Conservation (phyloP, 1,140 invertebrate genomes). For the Paramacrobiotus metropolitanus region DNA sequence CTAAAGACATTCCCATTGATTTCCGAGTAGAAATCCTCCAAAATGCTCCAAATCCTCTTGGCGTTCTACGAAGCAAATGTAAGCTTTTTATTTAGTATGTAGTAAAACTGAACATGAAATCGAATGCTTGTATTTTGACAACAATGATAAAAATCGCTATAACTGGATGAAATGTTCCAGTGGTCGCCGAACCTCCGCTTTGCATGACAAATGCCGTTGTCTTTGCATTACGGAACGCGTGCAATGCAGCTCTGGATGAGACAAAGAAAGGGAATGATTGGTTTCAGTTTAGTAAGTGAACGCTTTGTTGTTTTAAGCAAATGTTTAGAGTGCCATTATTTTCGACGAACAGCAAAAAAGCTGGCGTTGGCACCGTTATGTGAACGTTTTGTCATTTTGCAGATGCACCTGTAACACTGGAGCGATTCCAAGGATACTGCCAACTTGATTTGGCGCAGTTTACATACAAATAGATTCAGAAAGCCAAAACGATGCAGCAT, state of each 20-base stretch:
- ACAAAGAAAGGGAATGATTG: background rate
- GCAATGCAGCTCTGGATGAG: constrained; percentile 46
- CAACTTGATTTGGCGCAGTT: background rate
- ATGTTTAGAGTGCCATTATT: too few species aligned
- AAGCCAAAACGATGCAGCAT: too few species aligned
- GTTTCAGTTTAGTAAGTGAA: background rate
- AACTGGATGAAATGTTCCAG: constrained; percentile 25
- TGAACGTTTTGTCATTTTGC: background rate
- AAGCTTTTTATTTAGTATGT: too few species aligned
- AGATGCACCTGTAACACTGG: background rate
- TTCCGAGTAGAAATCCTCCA: constrained; percentile 45
- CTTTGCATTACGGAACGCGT: constrained; percentile 72
- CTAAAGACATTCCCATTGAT: constrained; percentile 36
- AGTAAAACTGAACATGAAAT: too few species aligned
- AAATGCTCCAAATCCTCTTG: constrained; percentile 50
- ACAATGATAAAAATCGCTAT: background rate
- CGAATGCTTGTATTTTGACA: background rate
- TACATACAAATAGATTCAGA: background rate
- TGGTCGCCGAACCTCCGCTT: constrained; percentile 77
- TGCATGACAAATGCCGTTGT: constrained; percentile 62
- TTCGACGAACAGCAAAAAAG: too few species aligned
- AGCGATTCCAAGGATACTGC: background rate
- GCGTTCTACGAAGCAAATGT: constrained; percentile 54
- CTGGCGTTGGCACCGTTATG: too few species aligned
- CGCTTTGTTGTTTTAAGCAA: too few species aligned